Evolutionary conservation across 2,113 vertebrate species (phyloP).

Genomic region (Nesogale talazaci): DNA sequence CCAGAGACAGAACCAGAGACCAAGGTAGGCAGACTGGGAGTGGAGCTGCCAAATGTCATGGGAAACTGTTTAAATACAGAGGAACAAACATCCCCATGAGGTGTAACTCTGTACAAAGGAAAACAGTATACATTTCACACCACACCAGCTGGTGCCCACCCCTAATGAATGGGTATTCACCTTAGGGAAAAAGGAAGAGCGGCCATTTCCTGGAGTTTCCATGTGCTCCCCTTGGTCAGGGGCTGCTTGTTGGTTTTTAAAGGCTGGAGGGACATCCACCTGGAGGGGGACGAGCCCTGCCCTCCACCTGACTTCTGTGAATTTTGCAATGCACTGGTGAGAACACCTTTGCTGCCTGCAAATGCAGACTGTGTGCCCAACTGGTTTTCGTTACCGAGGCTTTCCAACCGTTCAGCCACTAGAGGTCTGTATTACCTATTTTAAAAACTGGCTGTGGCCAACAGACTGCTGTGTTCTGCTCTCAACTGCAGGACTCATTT

Average conservation of each 20-base stretch:
- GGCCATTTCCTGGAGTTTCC: neutral
- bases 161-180: neutral
- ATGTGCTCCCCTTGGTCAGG: neutral
- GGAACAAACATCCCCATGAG: neutral
- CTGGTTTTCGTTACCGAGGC: neutral
- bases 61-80: neutral
- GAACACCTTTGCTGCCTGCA: neutral
- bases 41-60: neutral
- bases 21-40: neutral
- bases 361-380: neutral
- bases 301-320: neutral
- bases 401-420: constrained; percentile 80
- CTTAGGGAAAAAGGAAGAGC: neutral
- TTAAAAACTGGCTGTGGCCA: constrained; percentile 48
- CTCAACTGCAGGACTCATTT: constrained; percentile 17
- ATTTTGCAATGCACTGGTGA: neutral
- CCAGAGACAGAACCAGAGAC: neutral
- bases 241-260: neutral
- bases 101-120: neutral
- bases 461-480: neutral
- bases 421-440: constrained; percentile 88
- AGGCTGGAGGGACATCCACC: neutral
- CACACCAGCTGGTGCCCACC: neutral
- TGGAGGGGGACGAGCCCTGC: neutral
- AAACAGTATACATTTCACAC: neutral